phyloP scores from a whole-genome alignment of 2,797 vertebrate species.

The Anguilla megastoma region DNA sequence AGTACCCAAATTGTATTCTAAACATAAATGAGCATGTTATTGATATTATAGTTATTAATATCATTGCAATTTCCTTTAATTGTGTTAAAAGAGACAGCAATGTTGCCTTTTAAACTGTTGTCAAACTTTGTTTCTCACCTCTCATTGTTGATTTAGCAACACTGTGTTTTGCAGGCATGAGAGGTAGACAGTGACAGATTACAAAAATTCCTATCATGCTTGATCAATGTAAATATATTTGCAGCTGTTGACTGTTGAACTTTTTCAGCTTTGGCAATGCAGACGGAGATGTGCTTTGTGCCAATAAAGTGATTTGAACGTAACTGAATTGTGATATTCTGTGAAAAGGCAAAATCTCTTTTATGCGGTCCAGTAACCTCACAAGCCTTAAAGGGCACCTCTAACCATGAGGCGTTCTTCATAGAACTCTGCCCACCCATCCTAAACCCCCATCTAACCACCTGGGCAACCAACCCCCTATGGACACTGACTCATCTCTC shows the following conservation, averaged over 20 bases:
- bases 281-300: not conserved
- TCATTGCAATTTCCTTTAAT: not conserved
- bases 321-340: not conserved
- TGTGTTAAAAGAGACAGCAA: not conserved
- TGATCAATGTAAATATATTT: slow-evolving; percentile 2
- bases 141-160: not conserved
- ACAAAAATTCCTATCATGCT: slow-evolving; percentile 14
- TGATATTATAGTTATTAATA: not conserved
- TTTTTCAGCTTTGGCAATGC: not conserved
- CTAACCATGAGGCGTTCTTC: not conserved
- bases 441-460: not conserved
- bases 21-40: not conserved
- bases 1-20: no score
- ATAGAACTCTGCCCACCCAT: not conserved
- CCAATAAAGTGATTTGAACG: not conserved
- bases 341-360: not conserved
- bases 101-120: not conserved
- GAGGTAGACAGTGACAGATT: not conserved
- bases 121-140: not conserved
- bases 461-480: not conserved
- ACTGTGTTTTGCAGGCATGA: not conserved
- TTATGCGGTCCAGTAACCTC: not conserved
- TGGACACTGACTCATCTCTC: not conserved
- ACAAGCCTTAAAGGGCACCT: not conserved
- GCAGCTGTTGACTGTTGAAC: not conserved